Conservation (phyloP, 2,113 vertebrate species). For the Calyptommatus sinebrachiatus region DNA sequence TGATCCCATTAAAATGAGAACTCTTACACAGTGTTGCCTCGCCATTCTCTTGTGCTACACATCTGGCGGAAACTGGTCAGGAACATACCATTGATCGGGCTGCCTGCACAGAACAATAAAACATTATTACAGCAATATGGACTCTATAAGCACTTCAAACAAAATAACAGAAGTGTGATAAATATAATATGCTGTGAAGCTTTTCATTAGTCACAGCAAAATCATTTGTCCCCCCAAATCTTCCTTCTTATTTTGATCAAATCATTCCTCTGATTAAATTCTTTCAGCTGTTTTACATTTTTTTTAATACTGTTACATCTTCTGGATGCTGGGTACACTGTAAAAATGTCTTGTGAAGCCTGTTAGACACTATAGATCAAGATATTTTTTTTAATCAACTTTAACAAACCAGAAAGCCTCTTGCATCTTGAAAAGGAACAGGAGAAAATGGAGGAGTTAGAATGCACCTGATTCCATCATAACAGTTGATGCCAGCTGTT, state of each 20-base stretch:
- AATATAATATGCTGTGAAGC: conserved; percentile 50
- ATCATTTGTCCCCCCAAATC: conserved; percentile 30
- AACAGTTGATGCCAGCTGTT: background rate
- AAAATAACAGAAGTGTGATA: conserved; percentile 54
- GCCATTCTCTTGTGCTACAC: conserved; percentile 69
- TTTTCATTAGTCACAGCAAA: conserved; percentile 55
- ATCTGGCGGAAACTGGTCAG: conserved; percentile 75
- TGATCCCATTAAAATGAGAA: conserved; percentile 53
- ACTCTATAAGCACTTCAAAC: conserved; percentile 69
- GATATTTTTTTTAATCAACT: conserved; percentile 32
- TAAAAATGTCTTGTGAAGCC: conserved; percentile 43
- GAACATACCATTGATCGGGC: conserved; percentile 70
- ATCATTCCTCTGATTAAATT: conserved; percentile 21
- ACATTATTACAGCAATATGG: conserved; percentile 69
- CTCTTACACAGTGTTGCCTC: conserved; percentile 65
- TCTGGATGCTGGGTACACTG: conserved; percentile 40
- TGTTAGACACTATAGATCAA: conserved; percentile 52
- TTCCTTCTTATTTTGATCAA: conserved; percentile 18
- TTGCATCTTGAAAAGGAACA: conserved; percentile 29
- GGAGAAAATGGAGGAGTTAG: conserved; percentile 5
- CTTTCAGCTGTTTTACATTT: conserved; percentile 31
- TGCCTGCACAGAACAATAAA: conserved; percentile 74
- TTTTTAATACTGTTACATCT: conserved; percentile 29
- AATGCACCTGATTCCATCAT: conserved; percentile 5
- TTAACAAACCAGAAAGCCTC: conserved; percentile 46